Percentiles rank a stretch among this genome's conserved stretches.
Conservation (phyloP, 2,888 invertebrate species). For the Operophtera brumata region DNA sequence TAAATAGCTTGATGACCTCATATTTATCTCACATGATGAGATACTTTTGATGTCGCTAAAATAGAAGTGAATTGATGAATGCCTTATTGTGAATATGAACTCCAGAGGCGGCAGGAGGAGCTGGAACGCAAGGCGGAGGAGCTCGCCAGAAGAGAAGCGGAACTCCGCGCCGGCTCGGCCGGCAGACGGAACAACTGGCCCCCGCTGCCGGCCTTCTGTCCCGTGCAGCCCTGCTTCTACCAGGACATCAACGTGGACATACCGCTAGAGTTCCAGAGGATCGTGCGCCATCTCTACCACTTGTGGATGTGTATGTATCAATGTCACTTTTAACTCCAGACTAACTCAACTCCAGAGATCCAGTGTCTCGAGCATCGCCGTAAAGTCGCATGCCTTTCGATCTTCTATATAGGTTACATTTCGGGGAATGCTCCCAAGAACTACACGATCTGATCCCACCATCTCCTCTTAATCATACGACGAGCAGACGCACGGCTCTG, state of each 20-base stretch:
- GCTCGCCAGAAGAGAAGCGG: constrained; percentile 92
- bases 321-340: constrained; percentile 6
- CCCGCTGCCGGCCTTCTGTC: constrained; percentile 95
- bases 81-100: constrained; percentile 18
- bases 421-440: no score
- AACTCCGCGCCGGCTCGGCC: constrained; percentile 84
- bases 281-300: constrained; percentile 96
- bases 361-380: no score
- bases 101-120: constrained; percentile 91
- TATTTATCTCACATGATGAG: neutral
- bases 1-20: neutral
- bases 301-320: constrained; percentile 96
- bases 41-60: neutral
- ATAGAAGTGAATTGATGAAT: constrained; percentile 13
- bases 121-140: constrained; percentile 95
- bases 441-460: no score
- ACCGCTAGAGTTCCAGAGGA: constrained; percentile 97
- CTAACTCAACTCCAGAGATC: no score
- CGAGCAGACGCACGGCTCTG: no score
- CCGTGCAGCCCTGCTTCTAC: constrained; percentile 98
- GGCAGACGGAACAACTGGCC: constrained; percentile 98
- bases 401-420: no score
- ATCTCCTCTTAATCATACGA: no score
- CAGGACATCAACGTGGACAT: constrained; percentile 99
- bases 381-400: no score